A percentile compares a stretch with the other conserved stretches of the same genome.
Conservation (phyloP, 1,140 invertebrate genomes). For the Zaprionus camerounensis region DNA sequence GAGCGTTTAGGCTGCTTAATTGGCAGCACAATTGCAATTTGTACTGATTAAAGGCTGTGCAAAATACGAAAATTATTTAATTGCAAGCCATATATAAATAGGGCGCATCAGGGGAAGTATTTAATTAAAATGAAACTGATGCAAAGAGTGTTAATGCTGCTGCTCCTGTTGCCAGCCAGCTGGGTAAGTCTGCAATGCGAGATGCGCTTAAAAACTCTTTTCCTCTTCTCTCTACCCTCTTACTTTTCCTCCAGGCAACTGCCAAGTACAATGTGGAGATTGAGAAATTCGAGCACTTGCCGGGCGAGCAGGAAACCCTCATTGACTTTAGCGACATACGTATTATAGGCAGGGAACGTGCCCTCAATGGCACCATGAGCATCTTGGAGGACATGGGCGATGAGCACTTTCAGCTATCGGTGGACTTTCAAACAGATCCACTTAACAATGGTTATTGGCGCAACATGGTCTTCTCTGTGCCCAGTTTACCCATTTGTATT, state of each 20-base stretch:
- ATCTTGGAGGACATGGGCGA: slow-evolving; percentile 30
- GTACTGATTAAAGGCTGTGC: slow-evolving; percentile 27
- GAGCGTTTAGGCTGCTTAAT: slow-evolving; percentile 21
- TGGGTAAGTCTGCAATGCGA: slow-evolving; percentile 1
- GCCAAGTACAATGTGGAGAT: slow-evolving; percentile 5
- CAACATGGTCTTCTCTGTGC: slow-evolving; percentile 26
- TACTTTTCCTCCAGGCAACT: background rate
- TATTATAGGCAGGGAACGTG: slow-evolving; percentile 24
- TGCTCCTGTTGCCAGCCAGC: background rate
- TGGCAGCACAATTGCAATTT: slow-evolving; percentile 18
- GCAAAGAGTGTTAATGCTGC: background rate
- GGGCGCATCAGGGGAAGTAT: slow-evolving; percentile 1
- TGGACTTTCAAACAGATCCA: slow-evolving; percentile 32
- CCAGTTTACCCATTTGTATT: slow-evolving; percentile 25
- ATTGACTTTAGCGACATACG: slow-evolving; percentile 30
- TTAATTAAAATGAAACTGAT: slow-evolving; percentile 7
- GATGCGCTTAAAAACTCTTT: background rate
- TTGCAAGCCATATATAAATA: slow-evolving; percentile 21
- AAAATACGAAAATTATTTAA: slow-evolving; percentile 5
- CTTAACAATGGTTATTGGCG: slow-evolving; percentile 30
- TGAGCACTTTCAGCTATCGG: background rate
- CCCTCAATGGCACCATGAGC: slow-evolving; percentile 29
- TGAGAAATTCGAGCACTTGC: slow-evolving; percentile 4
- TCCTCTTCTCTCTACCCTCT: background rate
- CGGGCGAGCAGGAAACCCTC: background rate